phyloP scores from a whole-genome alignment of 2,888 invertebrate genomes.

The Augochlorella aurata region DNA sequence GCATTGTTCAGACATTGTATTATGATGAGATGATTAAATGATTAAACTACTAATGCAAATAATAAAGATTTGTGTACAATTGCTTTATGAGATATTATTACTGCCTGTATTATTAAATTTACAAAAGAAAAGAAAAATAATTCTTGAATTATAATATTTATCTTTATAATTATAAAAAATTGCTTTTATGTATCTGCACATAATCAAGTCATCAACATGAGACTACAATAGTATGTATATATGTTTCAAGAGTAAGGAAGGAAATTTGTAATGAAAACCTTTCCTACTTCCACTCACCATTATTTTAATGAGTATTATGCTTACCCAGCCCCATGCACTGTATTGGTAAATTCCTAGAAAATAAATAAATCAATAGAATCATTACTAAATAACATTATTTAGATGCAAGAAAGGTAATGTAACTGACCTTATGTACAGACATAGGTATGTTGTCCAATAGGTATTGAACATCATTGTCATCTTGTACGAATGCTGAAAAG shows the following conservation, averaged over 20 bases:
- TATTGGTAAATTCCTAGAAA: slow-evolving; percentile 76
- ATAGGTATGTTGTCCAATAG: slow-evolving; percentile 86
- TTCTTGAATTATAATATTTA: background rate
- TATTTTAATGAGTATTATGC: slow-evolving; percentile 68
- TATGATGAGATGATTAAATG: slow-evolving; percentile 41
- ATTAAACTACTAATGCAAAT: slow-evolving; percentile 8
- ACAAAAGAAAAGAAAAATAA: background rate
- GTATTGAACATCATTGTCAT: slow-evolving; percentile 87
- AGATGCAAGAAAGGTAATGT: background rate
- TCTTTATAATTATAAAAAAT: background rate
- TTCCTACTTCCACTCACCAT: slow-evolving; percentile 73
- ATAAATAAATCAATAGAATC: slow-evolving; percentile 61
- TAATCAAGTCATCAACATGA: slow-evolving; percentile 26
- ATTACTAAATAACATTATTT: background rate
- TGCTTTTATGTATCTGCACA: background rate
- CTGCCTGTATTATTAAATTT: background rate
- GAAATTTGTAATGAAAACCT: slow-evolving; percentile 62
- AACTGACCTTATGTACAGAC: slow-evolving; percentile 83
- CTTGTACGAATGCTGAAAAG: slow-evolving; percentile 87
- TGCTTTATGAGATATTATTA: background rate
- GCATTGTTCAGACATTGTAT: slow-evolving; percentile 26
- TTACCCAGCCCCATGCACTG: slow-evolving; percentile 79
- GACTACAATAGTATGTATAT: slow-evolving; percentile 12
- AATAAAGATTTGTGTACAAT: background rate
- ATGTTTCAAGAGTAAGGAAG: slow-evolving; percentile 43